Base-by-base conservation (phyloP, 2,888 invertebrate genomes). In the Autographa gamma region DNA sequence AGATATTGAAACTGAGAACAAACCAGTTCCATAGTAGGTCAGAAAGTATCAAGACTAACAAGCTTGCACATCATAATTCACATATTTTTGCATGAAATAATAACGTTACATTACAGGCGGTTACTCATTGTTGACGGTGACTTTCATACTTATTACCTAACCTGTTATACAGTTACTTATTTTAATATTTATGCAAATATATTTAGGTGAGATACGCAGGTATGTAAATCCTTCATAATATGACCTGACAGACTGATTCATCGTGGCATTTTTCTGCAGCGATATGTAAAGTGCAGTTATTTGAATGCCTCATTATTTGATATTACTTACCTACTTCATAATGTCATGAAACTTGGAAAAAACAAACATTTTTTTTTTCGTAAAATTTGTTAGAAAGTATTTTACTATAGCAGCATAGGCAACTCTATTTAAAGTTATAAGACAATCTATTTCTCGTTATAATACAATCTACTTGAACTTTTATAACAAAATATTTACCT, bases 21-120 rank as follows among this genome's bases (percentile, higher is more conserved):
- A 71, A 73, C 73, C 66, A 60, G 83, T 69, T 77, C 34, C 14
- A 60, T 7, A 69, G 63, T 80, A 34, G 74, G 83, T 73, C 77
- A 67, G 71, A 79, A 74, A 71, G 66, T 62, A 31, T 13, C 34
- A 61, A 62, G 69, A 67, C 18, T 43, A 43, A 48, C n/a, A 48
- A 48, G 16, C 60, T 43, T 16, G 56, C 70, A 73, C 38, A 66
- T 69, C 68, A 72, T 11, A 56, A 31, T 63, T 54, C 32, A 11
- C 41, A 62, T 75, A 54, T 65, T 38, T 70, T 73, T 73, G 70
- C 63, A 25, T 62, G 32, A 56, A 56, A 56, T 25, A 56, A 68
- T 70, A 73, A 66, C 61, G 63, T 54, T 69, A 60, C 43, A 77
- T 69, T 77, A 60, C 60, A 60, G 18, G 56, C 56, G 60, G 19